Percentiles rank a stretch among this genome's conserved stretches.
Conservation (phyloP, 2,113 vertebrate genomes). For the Laterallus jamaicensis region DNA sequence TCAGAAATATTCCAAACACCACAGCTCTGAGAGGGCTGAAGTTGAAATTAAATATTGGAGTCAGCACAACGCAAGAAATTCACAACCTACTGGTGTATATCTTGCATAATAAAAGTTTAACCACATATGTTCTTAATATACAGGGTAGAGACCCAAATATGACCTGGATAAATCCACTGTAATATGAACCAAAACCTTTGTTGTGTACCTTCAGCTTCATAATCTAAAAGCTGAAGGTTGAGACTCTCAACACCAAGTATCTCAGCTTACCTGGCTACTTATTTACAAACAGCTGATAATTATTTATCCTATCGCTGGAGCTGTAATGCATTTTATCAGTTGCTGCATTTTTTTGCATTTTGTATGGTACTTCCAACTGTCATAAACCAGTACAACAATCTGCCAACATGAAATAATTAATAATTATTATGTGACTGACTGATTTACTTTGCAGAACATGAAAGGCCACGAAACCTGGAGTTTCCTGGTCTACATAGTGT, state of each 20-base stretch:
- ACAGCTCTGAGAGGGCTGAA: conserved; percentile 11
- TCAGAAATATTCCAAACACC: conserved; percentile 61
- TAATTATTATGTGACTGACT: conserved; percentile 80
- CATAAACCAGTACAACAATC: conserved; percentile 71
- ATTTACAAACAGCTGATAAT: conserved; percentile 57
- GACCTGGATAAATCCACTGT: conserved; percentile 45
- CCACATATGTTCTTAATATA: conserved; percentile 70
- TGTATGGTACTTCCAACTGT: conserved; percentile 67
- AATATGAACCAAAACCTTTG: conserved; percentile 26
- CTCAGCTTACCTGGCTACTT: neutral
- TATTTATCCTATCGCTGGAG: conserved; percentile 24
- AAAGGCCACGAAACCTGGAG: conserved; percentile 76
- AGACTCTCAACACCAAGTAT: neutral
- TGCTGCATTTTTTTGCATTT: conserved; percentile 41
- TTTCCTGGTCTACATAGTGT: conserved; percentile 68
- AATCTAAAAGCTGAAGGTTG: neutral
- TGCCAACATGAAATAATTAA: conserved; percentile 76
- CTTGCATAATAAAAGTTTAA: conserved; percentile 66
- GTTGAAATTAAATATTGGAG: conserved; percentile 59
- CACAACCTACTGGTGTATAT: conserved; percentile 45
- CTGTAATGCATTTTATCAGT: conserved; percentile 68
- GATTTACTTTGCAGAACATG: conserved; percentile 77
- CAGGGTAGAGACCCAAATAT: conserved; percentile 41
- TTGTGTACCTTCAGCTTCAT: neutral
- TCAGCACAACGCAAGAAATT: conserved; percentile 63